These are phyloP conservation scores for Bradysia coprophila DNA, from an alignment of 1,140 invertebrate genomes.

Conservation along the genomic window DNA sequence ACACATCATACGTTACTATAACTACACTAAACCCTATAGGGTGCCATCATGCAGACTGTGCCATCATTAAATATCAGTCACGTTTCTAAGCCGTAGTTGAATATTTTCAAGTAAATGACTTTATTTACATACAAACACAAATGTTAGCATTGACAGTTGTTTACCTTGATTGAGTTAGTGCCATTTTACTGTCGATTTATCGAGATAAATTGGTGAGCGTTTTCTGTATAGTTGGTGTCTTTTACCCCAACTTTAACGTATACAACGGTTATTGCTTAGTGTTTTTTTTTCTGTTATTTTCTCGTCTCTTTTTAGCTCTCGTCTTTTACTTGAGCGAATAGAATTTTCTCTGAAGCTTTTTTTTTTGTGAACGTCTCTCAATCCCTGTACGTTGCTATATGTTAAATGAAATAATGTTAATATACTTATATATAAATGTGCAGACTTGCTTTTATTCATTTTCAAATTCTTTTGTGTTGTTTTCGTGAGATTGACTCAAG, in stretches of 20 bases:
- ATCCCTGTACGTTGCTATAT: no score
- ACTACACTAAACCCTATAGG: no score
- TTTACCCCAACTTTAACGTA: neutral
- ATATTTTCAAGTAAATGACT: neutral
- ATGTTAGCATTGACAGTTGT: conserved; percentile 2
- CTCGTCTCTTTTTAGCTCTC: neutral
- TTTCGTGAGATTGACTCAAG: no score
- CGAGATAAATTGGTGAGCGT: conserved; percentile 1
- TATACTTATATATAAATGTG: no score
- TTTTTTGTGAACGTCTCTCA: no score
- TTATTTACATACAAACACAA: conserved; percentile 2
- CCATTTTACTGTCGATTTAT: conserved; percentile 3
- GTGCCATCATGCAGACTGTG: no score
- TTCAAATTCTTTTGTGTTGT: no score
- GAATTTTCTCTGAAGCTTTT: neutral
- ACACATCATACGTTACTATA: no score
- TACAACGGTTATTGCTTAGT: no score
- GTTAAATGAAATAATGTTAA: no score
- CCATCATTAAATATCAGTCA: neutral
- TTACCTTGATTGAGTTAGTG: conserved; percentile 3
- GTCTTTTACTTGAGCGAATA: neutral
- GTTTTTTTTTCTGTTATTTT: neutral
- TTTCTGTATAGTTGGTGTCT: neutral
- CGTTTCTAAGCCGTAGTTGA: neutral
- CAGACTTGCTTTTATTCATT: no score